Percentiles rank a stretch among this genome's conserved stretches.
Evolutionary conservation across 2,888 invertebrate genomes (phyloP).

Genomic region (Isoperla grammatica): DNA sequence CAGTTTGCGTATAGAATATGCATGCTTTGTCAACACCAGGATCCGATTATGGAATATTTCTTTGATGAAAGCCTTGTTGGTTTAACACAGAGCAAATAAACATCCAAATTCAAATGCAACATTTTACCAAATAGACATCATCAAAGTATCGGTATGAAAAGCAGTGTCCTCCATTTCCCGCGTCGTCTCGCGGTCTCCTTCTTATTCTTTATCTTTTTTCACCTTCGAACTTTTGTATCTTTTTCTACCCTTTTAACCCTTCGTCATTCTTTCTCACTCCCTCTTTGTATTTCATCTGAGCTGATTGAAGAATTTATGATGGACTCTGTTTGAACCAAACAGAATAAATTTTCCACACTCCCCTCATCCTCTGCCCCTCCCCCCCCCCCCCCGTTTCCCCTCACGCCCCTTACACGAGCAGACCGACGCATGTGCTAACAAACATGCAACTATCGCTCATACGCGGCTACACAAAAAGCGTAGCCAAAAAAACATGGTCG

Average conservation of each 20-base stretch:
- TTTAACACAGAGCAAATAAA: neutral
- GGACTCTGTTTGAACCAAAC: conserved; percentile 11
- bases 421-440: too few relatives aligned
- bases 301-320: conserved; percentile 18
- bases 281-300: conserved; percentile 5
- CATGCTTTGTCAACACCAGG: conserved; percentile 9
- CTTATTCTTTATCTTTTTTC: neutral
- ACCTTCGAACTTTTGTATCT: neutral
- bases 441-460: neutral
- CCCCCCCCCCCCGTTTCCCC: neutral
- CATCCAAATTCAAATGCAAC: neutral
- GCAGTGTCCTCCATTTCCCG: neutral
- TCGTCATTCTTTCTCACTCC: neutral
- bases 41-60: conserved; percentile 1
- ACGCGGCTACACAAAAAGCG: too few relatives aligned
- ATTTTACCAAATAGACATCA: neutral
- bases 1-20: conserved; percentile 11
- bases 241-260: neutral
- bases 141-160: neutral
- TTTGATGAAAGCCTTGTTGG: neutral
- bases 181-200: too few relatives aligned
- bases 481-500: too few relatives aligned
- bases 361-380: conserved; percentile 1
- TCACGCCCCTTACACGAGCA: too few relatives aligned
- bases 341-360: conserved; percentile 7